A percentile compares a stretch with the other conserved stretches of the same genome.
phyloP scores from a whole-genome alignment of 1,140 invertebrate genomes.

The Dendrolimus kikuchii region DNA sequence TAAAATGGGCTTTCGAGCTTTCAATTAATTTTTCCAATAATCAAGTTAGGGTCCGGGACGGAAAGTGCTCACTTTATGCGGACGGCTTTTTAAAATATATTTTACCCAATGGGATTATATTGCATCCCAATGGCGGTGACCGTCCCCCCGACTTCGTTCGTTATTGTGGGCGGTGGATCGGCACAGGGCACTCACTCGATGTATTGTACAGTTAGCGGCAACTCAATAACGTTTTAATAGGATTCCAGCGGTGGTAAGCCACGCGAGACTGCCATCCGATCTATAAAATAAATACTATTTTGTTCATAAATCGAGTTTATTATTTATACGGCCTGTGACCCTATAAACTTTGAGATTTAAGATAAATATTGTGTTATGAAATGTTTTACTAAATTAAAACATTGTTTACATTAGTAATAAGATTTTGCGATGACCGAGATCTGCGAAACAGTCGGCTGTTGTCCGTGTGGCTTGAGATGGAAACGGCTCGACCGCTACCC shows the following conservation, averaged over 20 bases:
- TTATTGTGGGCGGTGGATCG: constrained; percentile 41
- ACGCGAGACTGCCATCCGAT: constrained; percentile 37
- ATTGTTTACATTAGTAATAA: neutral
- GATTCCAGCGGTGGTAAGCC: constrained; percentile 45
- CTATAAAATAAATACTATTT: constrained; percentile 11
- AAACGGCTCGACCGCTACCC: constrained; percentile 9
- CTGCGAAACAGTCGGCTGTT: constrained; percentile 12
- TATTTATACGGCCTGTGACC: constrained; percentile 29
- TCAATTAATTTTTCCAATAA: too few relatives aligned
- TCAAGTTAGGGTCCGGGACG: too few relatives aligned
- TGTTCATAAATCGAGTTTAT: constrained; percentile 29
- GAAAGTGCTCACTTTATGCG: too few relatives aligned
- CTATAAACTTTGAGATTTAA: constrained; percentile 16
- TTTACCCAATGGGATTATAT: constrained; percentile 12
- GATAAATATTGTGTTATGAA: neutral
- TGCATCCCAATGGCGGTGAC: constrained; percentile 15
- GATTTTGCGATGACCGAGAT: constrained; percentile 2
- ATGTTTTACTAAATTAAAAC: too few relatives aligned
- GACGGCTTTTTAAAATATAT: constrained; percentile 1
- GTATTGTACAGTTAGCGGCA: constrained; percentile 47
- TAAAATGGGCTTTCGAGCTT: too few relatives aligned
- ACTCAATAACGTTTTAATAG: constrained; percentile 62
- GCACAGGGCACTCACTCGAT: constrained; percentile 31
- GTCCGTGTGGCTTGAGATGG: constrained; percentile 10
- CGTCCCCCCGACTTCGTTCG: constrained; percentile 15